Evolutionary conservation across 30 jellyfish, hydroid and myxozoan genomes (phyloP), one percentile per base, ranked within the genome.

Genomic region (Cassiopea xamachana): DNA sequence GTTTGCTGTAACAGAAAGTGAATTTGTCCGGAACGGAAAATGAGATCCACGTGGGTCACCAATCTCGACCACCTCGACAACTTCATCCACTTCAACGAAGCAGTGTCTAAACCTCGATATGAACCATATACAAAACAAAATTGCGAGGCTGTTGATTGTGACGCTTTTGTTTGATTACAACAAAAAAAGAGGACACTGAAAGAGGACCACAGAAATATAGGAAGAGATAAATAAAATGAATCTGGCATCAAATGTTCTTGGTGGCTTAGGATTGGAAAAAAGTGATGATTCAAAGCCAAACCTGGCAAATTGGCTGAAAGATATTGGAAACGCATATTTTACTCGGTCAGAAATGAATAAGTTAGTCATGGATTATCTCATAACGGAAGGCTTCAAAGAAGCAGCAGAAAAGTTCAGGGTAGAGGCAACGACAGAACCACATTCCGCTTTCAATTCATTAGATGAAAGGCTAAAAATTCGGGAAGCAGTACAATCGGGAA

Each of bases 341-440:
- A 95, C 96, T 48, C 86, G 99, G 13, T 44, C 94, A 3, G 98
- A 96, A 58, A 96, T 96, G 97, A 96, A 96, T 71, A 85, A 85
- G 73, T 91, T 96, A 5, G 88, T 96, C n/a, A 96, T 96, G 99
- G 93, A 96, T 77, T 96, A 96, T 67, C 87, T 96, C 15, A 91
- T 92, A 14, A 85, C 94, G 43, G 99, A 96, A 91, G 99, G 99
- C 0, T 96, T 91, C 95, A 96, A 96, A 82, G 99, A 96, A 67
- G 99, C 99, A 62, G 99, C 99, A 1, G 99, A 96, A 75, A 96
- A 92, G 69, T 96, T 96, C 82, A 91, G 91, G 17, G 88, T 73
- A 6, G 99, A 96, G 70, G 96, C 99, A 1, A 82, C 98, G n/a
- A 44, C 96, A 1, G 98, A 96, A 82, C 95, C 99, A 10, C 92